Conservation (phyloP, 1,140 invertebrate genomes). For the Neodiprion pinetum region DNA sequence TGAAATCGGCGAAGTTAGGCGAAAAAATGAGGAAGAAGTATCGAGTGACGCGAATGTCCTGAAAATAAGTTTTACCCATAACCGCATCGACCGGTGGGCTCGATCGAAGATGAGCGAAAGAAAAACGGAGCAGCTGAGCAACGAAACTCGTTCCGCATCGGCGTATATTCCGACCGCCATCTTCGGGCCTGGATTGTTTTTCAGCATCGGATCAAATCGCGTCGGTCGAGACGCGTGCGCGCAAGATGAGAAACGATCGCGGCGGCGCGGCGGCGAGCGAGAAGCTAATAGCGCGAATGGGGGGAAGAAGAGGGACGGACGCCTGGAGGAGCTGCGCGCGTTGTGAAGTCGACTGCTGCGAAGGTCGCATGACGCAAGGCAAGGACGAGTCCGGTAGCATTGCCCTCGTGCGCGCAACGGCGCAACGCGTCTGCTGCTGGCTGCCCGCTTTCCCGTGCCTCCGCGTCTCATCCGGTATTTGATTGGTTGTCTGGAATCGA, state of each 20-base stretch:
- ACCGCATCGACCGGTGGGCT: too few relatives aligned
- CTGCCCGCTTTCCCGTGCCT: background rate
- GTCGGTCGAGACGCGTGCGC: background rate
- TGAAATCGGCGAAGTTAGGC: too few relatives aligned
- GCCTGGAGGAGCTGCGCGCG: background rate
- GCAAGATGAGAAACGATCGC: constrained; percentile 2
- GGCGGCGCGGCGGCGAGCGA: background rate
- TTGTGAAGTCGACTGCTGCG: background rate
- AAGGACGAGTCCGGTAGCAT: constrained; percentile 6
- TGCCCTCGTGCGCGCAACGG: background rate
- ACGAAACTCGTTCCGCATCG: too few relatives aligned
- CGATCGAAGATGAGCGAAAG: background rate
- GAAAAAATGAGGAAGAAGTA: too few relatives aligned
- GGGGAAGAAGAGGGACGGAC: background rate
- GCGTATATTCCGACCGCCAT: background rate
- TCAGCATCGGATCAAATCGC: background rate
- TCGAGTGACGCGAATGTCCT: too few relatives aligned
- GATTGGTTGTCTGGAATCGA: background rate
- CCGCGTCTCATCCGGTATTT: background rate
- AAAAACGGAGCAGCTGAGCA: background rate
- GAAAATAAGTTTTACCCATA: too few relatives aligned
- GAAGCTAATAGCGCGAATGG: background rate
- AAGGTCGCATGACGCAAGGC: constrained; percentile 4
- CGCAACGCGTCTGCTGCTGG: background rate
- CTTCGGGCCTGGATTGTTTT: background rate